Evolutionary conservation across 2,888 invertebrate genomes (phyloP).

Genomic region (Pocota personata): DNA sequence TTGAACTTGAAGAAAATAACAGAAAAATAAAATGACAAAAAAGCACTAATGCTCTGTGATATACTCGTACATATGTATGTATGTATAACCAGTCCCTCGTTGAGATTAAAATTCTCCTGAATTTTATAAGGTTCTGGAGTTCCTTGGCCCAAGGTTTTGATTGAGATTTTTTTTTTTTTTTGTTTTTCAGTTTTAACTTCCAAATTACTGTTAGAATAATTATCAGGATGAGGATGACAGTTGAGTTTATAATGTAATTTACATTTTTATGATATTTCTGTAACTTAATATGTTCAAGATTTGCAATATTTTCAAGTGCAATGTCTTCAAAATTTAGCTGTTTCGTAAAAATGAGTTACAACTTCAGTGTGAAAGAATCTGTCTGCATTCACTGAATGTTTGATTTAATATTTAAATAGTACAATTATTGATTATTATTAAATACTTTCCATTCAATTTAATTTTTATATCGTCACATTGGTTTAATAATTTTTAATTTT

Average conservation of each 20-base stretch:
- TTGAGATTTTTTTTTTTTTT: too few species aligned
- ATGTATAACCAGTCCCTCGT: too few species aligned
- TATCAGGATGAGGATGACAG: too few species aligned
- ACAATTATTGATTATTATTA: not conserved
- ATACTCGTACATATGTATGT: too few species aligned
- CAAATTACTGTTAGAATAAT: too few species aligned
- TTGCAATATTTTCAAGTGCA: not conserved
- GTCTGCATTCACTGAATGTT: not conserved
- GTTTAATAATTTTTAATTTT: not conserved
- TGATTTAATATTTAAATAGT: not conserved
- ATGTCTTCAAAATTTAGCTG: not conserved
- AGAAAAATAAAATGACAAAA: too few species aligned
- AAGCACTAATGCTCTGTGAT: too few species aligned
- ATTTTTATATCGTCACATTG: not conserved
- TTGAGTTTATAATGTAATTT: not conserved
- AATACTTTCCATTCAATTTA: not conserved
- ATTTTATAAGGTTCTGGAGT: too few species aligned
- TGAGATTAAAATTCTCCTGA: too few species aligned
- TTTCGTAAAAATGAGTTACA: not conserved
- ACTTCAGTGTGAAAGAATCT: not conserved
- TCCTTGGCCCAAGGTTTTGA: too few species aligned
- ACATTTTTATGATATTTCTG: conserved; percentile 2
- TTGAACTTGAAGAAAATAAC: too few species aligned
- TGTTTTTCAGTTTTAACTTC: too few species aligned
- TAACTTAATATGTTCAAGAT: not conserved